phyloP scores from a whole-genome alignment of 2,888 invertebrate genomes.

The Pyrrhosoma nymphula region DNA sequence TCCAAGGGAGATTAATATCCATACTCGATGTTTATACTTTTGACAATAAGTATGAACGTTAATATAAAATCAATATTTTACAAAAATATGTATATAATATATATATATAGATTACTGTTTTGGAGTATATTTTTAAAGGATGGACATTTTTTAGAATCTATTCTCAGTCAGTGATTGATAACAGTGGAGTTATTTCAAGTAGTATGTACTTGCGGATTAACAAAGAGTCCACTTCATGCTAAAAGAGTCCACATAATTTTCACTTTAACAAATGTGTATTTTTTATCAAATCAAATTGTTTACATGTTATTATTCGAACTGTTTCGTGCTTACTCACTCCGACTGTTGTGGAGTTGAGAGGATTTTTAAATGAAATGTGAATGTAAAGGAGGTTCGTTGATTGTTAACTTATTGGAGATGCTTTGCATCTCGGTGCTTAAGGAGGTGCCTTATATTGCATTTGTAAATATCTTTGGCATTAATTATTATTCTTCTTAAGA shows the following conservation, averaged over 20 bases:
- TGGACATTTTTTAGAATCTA: not conserved
- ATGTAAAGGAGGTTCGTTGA: not conserved
- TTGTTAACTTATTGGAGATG: constrained; percentile 50
- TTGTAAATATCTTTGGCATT: constrained; percentile 53
- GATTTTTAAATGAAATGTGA: not conserved
- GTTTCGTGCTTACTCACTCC: constrained; percentile 31
- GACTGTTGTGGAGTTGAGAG: not conserved
- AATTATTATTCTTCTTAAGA: constrained; percentile 21
- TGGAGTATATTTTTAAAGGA: not conserved
- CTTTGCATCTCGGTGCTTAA: constrained; percentile 40
- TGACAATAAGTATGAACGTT: not conserved
- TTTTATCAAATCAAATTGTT: not conserved
- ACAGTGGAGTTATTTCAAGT: not conserved
- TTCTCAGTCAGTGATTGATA: not conserved
- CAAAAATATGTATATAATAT: not conserved
- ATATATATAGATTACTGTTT: not conserved
- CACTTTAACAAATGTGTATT: not conserved
- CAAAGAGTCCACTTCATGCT: not conserved
- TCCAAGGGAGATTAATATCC: not conserved
- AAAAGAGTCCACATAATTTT: not conserved
- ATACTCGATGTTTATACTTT: not conserved
- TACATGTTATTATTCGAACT: constrained; percentile 15
- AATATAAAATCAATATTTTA: not conserved
- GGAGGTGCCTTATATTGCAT: constrained; percentile 23
- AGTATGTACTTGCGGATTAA: not conserved